Evolutionary conservation across 1,140 invertebrate genomes (phyloP).

Genomic region (Temnothorax nylanderi): DNA sequence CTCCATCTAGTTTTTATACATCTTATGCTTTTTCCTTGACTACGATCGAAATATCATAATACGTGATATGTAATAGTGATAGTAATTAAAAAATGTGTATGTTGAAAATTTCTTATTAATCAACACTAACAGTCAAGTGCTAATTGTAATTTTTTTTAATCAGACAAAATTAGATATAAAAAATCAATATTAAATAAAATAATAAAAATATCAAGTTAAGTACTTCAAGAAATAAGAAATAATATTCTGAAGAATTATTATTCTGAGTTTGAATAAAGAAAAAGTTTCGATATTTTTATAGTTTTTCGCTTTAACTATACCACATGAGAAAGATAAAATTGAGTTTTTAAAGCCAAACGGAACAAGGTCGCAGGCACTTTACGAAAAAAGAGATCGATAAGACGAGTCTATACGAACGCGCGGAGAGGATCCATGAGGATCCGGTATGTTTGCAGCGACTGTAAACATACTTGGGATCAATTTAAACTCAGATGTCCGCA

Average conservation of each 20-base stretch:
- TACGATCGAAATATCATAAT: slow-evolving; percentile 4
- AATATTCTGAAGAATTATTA: background rate
- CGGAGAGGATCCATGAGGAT: slow-evolving; percentile 4
- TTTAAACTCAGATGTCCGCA: slow-evolving; percentile 79
- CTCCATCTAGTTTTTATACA: background rate
- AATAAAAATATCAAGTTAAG: background rate
- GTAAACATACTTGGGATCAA: slow-evolving; percentile 76
- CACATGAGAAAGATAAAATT: slow-evolving; percentile 8
- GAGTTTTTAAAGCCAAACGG: background rate
- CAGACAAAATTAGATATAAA: background rate
- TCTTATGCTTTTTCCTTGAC: background rate
- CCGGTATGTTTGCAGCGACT: slow-evolving; percentile 52
- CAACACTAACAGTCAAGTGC: background rate
- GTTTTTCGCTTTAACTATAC: background rate
- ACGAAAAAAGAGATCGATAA: slow-evolving; percentile 25
- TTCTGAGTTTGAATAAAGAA: background rate
- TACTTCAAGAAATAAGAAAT: background rate
- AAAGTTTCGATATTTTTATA: background rate
- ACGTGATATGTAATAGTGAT: background rate
- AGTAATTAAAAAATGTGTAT: background rate
- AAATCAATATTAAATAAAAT: background rate
- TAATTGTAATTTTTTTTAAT: background rate
- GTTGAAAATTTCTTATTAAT: background rate
- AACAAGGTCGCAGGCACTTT: slow-evolving; percentile 1
- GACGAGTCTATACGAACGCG: background rate